Conservation (phyloP, 2,797 vertebrate genomes). For the Dipus sagitta region DNA sequence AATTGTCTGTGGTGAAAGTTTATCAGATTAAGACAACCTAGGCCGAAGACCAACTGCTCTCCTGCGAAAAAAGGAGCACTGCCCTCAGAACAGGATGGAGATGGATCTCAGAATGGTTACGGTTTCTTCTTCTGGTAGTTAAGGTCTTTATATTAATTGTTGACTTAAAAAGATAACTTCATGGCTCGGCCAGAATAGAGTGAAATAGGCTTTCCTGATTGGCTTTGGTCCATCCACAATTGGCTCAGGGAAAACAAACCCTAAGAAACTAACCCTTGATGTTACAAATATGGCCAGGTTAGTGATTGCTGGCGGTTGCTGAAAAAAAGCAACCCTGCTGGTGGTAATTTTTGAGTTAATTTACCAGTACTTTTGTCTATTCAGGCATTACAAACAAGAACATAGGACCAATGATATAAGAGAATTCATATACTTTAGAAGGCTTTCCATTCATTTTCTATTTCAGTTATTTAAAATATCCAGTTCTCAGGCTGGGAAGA, state of each 20-base stretch:
- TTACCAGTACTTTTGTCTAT: background rate
- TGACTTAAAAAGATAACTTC: background rate
- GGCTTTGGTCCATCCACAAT: background rate
- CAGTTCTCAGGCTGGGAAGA: background rate
- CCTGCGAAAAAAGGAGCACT: background rate
- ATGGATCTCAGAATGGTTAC: background rate
- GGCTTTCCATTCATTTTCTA: background rate
- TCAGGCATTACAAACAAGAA: conserved; percentile 10
- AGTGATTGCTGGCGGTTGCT: background rate
- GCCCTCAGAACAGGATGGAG: background rate
- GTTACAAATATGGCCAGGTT: background rate
- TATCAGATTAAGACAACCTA: background rate
- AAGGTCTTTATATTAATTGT: background rate
- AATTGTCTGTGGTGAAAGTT: conserved; percentile 16
- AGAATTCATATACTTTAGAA: background rate
- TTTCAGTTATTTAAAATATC: conserved; percentile 40
- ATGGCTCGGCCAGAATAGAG: background rate
- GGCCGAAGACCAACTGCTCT: background rate
- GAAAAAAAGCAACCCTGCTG: background rate
- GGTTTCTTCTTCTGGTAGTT: no score
- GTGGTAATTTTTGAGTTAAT: background rate
- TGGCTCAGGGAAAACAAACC: conserved; percentile 8
- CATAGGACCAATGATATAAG: background rate
- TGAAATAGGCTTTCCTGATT: background rate
- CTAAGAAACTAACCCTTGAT: conserved; percentile 3